Percentiles rank a stretch among this genome's conserved stretches.
Conservation (phyloP, 2,888 invertebrate genomes). For the Aleiodes testaceus region DNA sequence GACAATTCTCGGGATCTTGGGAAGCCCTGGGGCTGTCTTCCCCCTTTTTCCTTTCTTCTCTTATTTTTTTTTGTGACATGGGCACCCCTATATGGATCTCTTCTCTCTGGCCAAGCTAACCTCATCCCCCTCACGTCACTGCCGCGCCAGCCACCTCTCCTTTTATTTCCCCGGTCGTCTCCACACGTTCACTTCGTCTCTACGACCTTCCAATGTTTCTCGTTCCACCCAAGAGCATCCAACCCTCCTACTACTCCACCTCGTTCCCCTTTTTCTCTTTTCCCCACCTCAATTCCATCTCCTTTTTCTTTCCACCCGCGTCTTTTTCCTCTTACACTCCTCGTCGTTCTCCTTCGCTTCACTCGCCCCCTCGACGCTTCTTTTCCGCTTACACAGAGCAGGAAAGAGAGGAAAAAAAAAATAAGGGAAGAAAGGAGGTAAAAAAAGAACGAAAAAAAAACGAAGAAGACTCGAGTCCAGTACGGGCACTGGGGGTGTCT, state of each 20-base stretch:
- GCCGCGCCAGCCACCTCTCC: conserved; percentile 46
- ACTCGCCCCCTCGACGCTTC: conserved; percentile 43
- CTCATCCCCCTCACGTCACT: conserved; percentile 54
- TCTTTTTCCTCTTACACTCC: conserved; percentile 49
- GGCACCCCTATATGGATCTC: conserved; percentile 68
- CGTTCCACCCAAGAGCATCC: conserved; percentile 53
- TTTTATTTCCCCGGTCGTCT: conserved; percentile 37
- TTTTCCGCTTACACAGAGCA: conserved; percentile 30
- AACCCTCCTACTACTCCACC: conserved; percentile 13
- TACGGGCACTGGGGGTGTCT: conserved; percentile 64
- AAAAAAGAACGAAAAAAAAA: conserved; percentile 33
- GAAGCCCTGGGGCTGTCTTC: conserved; percentile 65
- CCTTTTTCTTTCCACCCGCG: conserved; percentile 46
- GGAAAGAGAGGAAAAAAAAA: conserved; percentile 20
- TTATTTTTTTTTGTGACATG: conserved; percentile 26
- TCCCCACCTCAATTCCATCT: conserved; percentile 32
- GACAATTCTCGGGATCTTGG: conserved; percentile 63
- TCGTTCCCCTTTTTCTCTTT: conserved; percentile 31
- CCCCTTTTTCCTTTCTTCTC: conserved; percentile 58
- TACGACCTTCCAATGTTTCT: conserved; percentile 55
- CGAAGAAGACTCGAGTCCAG: conserved; percentile 68
- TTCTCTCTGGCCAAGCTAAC: conserved; percentile 49
- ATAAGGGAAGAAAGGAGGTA: background rate
- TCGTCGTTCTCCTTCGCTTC: conserved; percentile 46
- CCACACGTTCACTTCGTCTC: conserved; percentile 40